Percentiles rank a stretch among this genome's conserved stretches.
These are phyloP conservation scores for Leptopilina syphax DNA, from an alignment of 2,888 invertebrate species.

Conservation along the genomic window DNA sequence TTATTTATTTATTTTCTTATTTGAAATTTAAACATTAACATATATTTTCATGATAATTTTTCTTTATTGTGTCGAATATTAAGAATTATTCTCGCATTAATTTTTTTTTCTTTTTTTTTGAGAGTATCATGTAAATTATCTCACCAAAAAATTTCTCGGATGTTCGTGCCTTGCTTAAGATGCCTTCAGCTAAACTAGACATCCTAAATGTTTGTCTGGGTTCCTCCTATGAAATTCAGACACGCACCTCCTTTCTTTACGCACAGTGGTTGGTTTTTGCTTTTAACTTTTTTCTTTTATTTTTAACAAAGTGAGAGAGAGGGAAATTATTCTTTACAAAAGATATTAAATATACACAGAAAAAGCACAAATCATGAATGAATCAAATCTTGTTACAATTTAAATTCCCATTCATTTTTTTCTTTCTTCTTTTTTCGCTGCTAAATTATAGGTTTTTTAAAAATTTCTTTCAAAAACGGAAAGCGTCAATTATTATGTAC, in stretches of 20 bases:
- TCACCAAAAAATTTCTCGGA: conserved; percentile 48
- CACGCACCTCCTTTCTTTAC: conserved; percentile 24
- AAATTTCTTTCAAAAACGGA: background rate
- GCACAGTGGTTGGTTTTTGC: background rate
- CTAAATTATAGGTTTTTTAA: background rate
- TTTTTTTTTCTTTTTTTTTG: background rate
- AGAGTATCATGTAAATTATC: conserved; percentile 55
- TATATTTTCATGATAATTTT: too few relatives aligned
- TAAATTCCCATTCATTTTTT: conserved; percentile 6
- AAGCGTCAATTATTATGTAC: background rate
- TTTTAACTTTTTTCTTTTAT: background rate
- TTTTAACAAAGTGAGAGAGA: too few relatives aligned
- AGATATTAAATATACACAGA: background rate
- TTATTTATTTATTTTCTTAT: too few relatives aligned
- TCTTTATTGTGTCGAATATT: too few relatives aligned
- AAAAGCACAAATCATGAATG: conserved; percentile 6
- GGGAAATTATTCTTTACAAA: conserved; percentile 1
- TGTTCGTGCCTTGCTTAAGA: conserved; percentile 53
- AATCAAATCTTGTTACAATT: conserved; percentile 14
- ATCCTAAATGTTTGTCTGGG: conserved; percentile 45
- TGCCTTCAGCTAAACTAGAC: conserved; percentile 54
- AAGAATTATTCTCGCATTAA: too few relatives aligned
- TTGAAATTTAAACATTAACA: too few relatives aligned
- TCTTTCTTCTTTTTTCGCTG: background rate
- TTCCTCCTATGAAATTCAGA: conserved; percentile 38